Base-by-base conservation (phyloP, 1,140 invertebrate genomes). In the Calephelis virginiensis region DNA sequence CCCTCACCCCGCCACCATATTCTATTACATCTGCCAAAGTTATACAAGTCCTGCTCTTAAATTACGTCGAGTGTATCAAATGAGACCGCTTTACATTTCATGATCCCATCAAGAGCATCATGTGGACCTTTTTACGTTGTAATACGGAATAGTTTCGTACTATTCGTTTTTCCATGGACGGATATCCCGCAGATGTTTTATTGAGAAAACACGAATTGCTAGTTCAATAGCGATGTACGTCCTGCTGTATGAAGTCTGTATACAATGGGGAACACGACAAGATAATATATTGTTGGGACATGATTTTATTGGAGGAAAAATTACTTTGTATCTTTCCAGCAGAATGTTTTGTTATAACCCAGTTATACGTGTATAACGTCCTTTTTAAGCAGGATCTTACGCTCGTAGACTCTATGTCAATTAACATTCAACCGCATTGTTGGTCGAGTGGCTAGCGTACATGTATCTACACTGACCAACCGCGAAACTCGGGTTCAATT, bases 171-270 rank as follows among this genome's bases (percentile, higher is more conserved):
- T 62, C 63, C 66, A 67, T 61, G 38, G 65, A 50, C 69, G 69
- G 69, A 71, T 71, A 71, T 71, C 70, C 70, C 70, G 66, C 70
- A 71, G 70, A 68, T 71, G 70, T 71, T 65, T 47, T 61, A 68
- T 71, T 71, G 66, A 71, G 69, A 67, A 66, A 71, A 71, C 66
- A 68, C 67, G 70, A 68, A 71, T 68, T 68, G 64, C 69, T 68
- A 68, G 66, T 68, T 65, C 62, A 71, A 68, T 68, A 66, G 46
- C 48, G 59, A 50, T 64, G 46, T 48, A 60, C 49, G 59, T 46
- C 43, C 56, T 67, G 66, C 40, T 64, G 63, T 64, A 59, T 47
- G 47, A 46, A 59, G 61, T 40, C 68, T 66, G 60, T 61, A 46
- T 63, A 61, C 68, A 66, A 56, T 56, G 50, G 50, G 14, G 50